These are phyloP conservation scores for Mesoligia furuncula DNA, from an alignment of 2,888 invertebrate species.

Conservation along the genomic window DNA sequence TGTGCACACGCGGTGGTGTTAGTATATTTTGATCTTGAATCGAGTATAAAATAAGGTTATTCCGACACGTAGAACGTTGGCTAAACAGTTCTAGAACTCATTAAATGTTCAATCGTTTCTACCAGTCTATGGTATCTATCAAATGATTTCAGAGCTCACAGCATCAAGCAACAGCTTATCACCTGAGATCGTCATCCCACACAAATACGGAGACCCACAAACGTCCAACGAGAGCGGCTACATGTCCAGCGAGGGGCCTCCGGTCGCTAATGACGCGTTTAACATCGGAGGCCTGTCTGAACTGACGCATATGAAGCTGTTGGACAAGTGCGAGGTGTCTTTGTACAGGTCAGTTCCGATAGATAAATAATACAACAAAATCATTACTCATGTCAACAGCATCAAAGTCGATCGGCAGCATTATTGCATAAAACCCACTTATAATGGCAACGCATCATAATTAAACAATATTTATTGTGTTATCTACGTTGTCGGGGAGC, in stretches of 20 bases:
- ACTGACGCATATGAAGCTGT: constrained; percentile 85
- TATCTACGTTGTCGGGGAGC: background rate
- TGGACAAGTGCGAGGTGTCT: constrained; percentile 84
- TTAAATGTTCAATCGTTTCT: background rate
- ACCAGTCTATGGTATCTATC: background rate
- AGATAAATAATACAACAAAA: background rate
- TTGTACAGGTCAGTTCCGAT: constrained; percentile 82
- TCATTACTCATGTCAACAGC: background rate
- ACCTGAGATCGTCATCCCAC: constrained; percentile 74
- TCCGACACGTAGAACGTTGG: too few species aligned
- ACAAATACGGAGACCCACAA: constrained; percentile 72
- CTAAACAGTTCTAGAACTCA: background rate
- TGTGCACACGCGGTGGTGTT: too few species aligned
- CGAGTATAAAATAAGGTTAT: background rate
- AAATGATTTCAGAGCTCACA: constrained; percentile 13
- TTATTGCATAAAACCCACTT: background rate
- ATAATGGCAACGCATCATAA: background rate
- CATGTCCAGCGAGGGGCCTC: constrained; percentile 58
- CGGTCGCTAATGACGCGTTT: constrained; percentile 82
- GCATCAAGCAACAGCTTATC: constrained; percentile 51
- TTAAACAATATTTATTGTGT: background rate
- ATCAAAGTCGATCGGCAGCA: background rate
- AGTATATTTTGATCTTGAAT: background rate
- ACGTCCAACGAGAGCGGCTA: constrained; percentile 78
- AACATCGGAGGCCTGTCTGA: constrained; percentile 89